Conservation (phyloP, 1,140 invertebrate genomes). For the Schlechtendalia chinensis region DNA sequence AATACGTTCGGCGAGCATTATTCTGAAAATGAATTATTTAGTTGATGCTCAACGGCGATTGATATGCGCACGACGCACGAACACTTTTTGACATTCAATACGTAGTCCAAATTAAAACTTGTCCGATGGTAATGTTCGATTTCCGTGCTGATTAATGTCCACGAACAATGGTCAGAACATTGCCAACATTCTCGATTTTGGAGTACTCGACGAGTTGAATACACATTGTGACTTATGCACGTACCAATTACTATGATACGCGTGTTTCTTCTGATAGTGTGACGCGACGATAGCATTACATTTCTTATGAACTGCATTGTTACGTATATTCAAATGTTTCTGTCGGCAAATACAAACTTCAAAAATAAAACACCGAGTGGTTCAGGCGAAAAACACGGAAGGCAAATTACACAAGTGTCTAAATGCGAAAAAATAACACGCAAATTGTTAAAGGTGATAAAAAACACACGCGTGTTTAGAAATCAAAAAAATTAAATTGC, state of each 20-base stretch:
- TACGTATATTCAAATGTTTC: neutral
- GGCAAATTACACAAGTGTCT: no score
- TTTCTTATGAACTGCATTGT: neutral
- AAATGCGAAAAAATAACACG: no score
- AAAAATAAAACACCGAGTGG: no score
- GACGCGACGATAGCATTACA: neutral
- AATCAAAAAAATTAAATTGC: no score
- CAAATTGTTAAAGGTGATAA: no score
- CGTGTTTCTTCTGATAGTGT: neutral
- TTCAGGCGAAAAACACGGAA: no score
- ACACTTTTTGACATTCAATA: constrained; percentile 28
- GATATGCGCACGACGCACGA: constrained; percentile 16
- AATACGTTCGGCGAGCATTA: neutral
- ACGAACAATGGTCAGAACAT: constrained; percentile 31
- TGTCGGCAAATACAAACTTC: neutral
- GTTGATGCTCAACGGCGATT: neutral
- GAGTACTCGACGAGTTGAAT: constrained; percentile 31
- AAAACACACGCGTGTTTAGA: no score
- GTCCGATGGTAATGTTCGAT: constrained; percentile 45
- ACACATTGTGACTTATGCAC: constrained; percentile 8
- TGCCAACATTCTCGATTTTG: constrained; percentile 45
- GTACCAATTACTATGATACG: constrained; percentile 19
- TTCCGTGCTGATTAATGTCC: constrained; percentile 36
- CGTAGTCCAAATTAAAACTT: constrained; percentile 45
- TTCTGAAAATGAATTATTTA: constrained; percentile 45